These are phyloP conservation scores for Limenitis camilla DNA, from an alignment of 2,888 invertebrate species.

Conservation along the genomic window DNA sequence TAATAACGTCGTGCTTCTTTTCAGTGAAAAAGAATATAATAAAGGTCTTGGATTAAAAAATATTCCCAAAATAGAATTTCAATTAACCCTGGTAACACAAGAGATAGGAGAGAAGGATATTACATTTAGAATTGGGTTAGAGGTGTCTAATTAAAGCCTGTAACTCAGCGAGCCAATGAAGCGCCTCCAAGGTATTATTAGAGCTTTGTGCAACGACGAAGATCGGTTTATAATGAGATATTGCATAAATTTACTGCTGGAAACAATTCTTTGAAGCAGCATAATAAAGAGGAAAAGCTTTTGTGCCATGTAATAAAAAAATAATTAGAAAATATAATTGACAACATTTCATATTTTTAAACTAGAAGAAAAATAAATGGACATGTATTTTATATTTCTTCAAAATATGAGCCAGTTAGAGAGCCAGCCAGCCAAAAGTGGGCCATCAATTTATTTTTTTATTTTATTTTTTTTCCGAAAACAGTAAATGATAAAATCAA, in stretches of 20 bases:
- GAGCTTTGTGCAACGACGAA: conserved; percentile 1
- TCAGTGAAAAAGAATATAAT: neutral
- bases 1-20: too few relatives aligned
- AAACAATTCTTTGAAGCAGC: neutral
- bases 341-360: too few relatives aligned
- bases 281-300: neutral
- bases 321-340: too few relatives aligned
- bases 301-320: too few relatives aligned
- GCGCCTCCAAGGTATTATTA: conserved; percentile 1
- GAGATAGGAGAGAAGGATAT: neutral
- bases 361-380: too few relatives aligned
- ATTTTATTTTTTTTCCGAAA: too few relatives aligned
- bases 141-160: conserved; percentile 2
- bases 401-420: too few relatives aligned
- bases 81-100: neutral
- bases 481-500: too few relatives aligned
- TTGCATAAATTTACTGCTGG: neutral
- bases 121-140: neutral
- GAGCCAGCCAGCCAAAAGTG: too few relatives aligned
- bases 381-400: too few relatives aligned
- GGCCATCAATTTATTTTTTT: too few relatives aligned
- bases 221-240: conserved; percentile 2
- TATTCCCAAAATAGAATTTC: neutral
- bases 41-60: too few relatives aligned
- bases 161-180: neutral